Evolutionary conservation across 2,797 vertebrate species (phyloP).

Genomic region (Macroramphosus scolopax): DNA sequence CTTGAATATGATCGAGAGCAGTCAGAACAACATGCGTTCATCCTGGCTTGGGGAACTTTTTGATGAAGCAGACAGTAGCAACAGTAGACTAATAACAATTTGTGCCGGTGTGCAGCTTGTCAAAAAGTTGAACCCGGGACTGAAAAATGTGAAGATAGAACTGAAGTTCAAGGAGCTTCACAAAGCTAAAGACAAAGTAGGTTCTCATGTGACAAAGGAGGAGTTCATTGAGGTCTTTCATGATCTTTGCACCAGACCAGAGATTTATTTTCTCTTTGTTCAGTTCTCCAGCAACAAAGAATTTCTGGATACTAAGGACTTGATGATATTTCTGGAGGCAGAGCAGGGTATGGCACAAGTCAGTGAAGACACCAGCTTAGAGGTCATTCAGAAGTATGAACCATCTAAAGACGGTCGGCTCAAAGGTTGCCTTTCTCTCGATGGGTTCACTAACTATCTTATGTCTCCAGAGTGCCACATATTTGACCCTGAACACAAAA

Average conservation of each 20-base stretch:
- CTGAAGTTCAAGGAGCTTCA: conserved; percentile 97
- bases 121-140: conserved; percentile 90
- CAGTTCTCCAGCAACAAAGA: conserved; percentile 99
- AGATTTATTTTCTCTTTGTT: conserved; percentile 98
- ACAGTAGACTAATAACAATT: conserved; percentile 82
- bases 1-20: conserved; percentile 94
- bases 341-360: conserved; percentile 97
- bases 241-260: conserved; percentile 96
- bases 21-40: conserved; percentile 93
- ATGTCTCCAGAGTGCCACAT: conserved; percentile 96
- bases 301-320: conserved; percentile 94
- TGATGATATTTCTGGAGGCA: conserved; percentile 98
- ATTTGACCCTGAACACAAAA: conserved; percentile 97
- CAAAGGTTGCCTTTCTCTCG: conserved; percentile 93
- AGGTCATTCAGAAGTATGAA: conserved; percentile 93
- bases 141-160: conserved; percentile 96
- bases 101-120: conserved; percentile 88
- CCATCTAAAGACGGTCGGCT: conserved; percentile 91
- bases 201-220: conserved; percentile 86
- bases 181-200: conserved; percentile 89
- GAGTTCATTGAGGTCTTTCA: conserved; percentile 98
- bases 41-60: conserved; percentile 96
- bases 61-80: conserved; percentile 81
- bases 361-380: conserved; percentile 93
- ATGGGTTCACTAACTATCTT: conserved; percentile 97